Conservation (phyloP, 2,113 vertebrate species). For the Macaca fascicularis region DNA sequence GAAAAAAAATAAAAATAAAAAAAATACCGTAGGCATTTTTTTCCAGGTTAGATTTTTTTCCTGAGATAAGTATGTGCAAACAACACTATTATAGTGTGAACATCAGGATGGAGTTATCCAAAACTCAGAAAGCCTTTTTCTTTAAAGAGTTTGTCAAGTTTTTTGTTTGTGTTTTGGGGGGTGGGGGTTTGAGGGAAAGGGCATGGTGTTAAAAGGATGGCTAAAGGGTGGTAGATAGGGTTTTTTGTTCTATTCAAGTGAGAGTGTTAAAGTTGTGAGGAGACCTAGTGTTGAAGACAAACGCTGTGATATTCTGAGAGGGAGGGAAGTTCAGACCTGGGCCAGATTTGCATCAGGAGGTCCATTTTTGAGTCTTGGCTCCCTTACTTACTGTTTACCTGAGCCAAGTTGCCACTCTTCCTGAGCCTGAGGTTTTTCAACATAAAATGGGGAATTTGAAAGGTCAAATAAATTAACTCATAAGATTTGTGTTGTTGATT, state of each 20-base stretch:
- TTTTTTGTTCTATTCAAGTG: neutral
- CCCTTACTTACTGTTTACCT: neutral
- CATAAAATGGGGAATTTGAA: neutral
- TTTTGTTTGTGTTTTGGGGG: neutral
- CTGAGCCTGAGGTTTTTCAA: neutral
- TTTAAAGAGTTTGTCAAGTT: neutral
- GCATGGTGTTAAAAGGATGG: neutral
- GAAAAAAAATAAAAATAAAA: too few species aligned
- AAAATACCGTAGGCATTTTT: neutral
- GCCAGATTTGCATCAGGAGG: neutral
- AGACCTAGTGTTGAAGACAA: neutral
- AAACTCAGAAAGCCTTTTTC: neutral
- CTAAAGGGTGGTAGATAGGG: neutral
- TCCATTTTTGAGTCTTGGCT: neutral
- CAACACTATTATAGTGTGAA: neutral
- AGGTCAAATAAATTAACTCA: neutral
- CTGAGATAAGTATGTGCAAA: neutral
- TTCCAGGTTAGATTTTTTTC: neutral
- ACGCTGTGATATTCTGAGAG: neutral
- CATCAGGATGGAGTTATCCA: neutral
- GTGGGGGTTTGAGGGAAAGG: fast-evolving
- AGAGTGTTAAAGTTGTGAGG: neutral
- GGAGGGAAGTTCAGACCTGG: neutral
- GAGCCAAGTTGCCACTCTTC: neutral
- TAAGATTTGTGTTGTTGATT: neutral